Percentiles rank a stretch among this genome's conserved stretches.
These are phyloP conservation scores for fruit fly (Drosophila melanogaster) DNA, from an alignment of 1,140 invertebrate species.

Conservation along the genomic window DNA sequence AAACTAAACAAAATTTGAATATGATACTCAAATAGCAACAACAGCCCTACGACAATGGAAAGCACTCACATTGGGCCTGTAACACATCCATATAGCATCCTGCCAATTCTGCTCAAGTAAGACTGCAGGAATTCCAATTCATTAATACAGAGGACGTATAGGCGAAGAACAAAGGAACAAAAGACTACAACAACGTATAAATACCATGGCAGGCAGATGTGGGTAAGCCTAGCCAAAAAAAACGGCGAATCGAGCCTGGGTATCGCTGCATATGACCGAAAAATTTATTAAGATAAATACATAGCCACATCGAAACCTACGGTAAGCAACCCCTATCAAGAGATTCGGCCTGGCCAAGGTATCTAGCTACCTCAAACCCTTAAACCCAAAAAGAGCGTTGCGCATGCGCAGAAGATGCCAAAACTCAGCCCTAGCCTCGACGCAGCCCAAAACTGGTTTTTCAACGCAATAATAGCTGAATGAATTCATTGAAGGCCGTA, in stretches of 20 bases:
- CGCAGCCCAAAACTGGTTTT: constrained; percentile 54
- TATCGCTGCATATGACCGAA: neutral
- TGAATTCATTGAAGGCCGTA: constrained; percentile 43
- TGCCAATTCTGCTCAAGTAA: neutral
- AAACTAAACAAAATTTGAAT: too few species aligned
- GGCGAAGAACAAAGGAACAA: constrained; percentile 63
- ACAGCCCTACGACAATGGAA: neutral
- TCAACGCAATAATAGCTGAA: neutral
- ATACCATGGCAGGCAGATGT: constrained; percentile 38
- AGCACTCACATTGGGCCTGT: too few species aligned
- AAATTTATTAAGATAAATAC: constrained; percentile 28
- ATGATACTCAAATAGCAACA: too few species aligned
- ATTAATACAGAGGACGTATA: constrained; percentile 53
- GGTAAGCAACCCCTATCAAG: constrained; percentile 48
- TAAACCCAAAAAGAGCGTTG: constrained; percentile 13
- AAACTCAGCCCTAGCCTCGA: constrained; percentile 28
- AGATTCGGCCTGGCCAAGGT: neutral
- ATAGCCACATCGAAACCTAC: constrained; percentile 20
- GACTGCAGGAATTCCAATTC: neutral
- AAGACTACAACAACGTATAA: constrained; percentile 50
- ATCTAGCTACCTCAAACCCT: neutral
- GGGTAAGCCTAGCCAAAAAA: constrained; percentile 44
- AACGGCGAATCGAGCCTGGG: constrained; percentile 39
- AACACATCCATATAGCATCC: neutral
- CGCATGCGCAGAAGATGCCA: constrained; percentile 57